Evolutionary conservation across 2,888 invertebrate species (phyloP).

Genomic region (Zootermopsis nevadensis): DNA sequence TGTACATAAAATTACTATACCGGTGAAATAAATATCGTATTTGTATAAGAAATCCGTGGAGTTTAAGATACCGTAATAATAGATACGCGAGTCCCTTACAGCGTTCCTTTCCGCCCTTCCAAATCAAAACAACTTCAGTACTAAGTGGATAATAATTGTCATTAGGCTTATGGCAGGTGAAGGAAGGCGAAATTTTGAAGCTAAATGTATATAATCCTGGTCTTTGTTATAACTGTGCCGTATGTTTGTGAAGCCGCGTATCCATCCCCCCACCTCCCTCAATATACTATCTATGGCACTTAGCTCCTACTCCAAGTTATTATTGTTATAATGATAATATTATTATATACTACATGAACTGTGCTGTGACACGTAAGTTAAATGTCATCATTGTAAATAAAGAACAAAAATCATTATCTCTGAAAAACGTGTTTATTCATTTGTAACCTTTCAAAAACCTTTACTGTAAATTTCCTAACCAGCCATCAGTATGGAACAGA

Average conservation of each 20-base stretch:
- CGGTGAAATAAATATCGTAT: not conserved
- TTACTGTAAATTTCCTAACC: no score
- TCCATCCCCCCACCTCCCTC: not conserved
- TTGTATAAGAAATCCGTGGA: not conserved
- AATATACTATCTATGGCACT: conserved; percentile 24
- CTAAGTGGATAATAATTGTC: not conserved
- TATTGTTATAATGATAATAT: conserved; percentile 40
- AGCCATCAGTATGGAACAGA: no score
- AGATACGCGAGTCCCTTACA: not conserved
- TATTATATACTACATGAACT: conserved; percentile 49
- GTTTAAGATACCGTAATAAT: not conserved
- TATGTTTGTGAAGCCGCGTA: conserved; percentile 14
- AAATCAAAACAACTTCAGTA: not conserved
- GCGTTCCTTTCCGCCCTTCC: not conserved
- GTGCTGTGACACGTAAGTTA: conserved; percentile 54
- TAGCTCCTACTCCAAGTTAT: conserved; percentile 36
- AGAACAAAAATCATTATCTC: conserved; percentile 49
- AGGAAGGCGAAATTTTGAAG: not conserved
- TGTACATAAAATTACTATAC: conserved; percentile 8
- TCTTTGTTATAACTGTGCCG: conserved; percentile 6
- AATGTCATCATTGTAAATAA: conserved; percentile 55
- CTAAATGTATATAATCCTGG: conserved; percentile 21
- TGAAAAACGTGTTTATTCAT: not conserved
- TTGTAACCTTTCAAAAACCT: no score
- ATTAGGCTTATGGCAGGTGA: not conserved